phyloP scores from a whole-genome alignment of 2,113 vertebrate species.

The Channa argus region DNA sequence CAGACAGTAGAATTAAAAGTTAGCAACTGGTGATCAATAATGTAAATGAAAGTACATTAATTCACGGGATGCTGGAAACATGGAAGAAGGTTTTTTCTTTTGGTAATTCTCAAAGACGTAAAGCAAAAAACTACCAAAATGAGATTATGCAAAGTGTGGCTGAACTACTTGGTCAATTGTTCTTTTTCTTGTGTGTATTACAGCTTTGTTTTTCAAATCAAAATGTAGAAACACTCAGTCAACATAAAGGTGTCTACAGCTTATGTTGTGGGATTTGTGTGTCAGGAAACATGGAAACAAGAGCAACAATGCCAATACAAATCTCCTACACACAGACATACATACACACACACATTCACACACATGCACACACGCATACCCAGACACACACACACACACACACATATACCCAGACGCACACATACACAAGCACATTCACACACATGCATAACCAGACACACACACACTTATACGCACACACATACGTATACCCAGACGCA shows the following conservation, averaged over 20 bases:
- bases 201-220: not conserved
- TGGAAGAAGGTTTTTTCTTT: conserved; percentile 42
- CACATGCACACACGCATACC: no score
- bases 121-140: conserved; percentile 12
- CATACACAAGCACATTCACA: not conserved
- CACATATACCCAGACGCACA: conserved; percentile 5
- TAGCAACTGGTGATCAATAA: conserved; percentile 63
- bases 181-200: not conserved
- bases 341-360: no score
- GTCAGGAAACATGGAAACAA: conserved; percentile 34
- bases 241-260: conserved; percentile 35
- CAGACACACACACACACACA: conserved; percentile 1
- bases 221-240: conserved; percentile 24
- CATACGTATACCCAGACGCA: not conserved
- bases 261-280: conserved; percentile 39
- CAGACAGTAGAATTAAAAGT: conserved; percentile 41
- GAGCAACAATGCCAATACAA: not conserved
- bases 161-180: conserved; percentile 9
- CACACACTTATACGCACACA: conserved; percentile 14
- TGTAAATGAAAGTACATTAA: conserved; percentile 69
- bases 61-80: conserved; percentile 31
- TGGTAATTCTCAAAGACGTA: conserved; percentile 33
- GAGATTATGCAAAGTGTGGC: not conserved
- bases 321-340: not conserved
- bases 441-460: conserved; percentile 4